phyloP scores from a whole-genome alignment of 1,140 invertebrate species.

The Drosophila miranda region DNA sequence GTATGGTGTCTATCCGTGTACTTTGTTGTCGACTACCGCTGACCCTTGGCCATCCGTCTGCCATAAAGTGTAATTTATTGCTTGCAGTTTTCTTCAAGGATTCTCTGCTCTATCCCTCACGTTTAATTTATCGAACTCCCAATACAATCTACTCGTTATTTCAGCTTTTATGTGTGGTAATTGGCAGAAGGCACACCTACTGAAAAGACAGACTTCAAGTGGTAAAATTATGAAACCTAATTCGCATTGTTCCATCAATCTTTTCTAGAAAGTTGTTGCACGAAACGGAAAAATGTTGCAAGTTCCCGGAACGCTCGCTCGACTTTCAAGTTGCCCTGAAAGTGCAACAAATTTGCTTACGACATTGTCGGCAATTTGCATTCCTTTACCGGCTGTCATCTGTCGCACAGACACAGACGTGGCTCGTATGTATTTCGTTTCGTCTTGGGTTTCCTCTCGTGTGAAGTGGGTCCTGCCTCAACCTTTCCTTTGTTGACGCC shows the following conservation, averaged over 20 bases:
- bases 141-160: no score
- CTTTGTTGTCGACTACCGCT: conserved; percentile 50
- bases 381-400: conserved; percentile 29
- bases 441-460: conserved; percentile 26
- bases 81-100: conserved; percentile 7
- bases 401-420: conserved; percentile 36
- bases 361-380: conserved; percentile 70
- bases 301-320: no score
- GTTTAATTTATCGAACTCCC: no score
- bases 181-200: no score
- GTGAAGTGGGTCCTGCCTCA: conserved; percentile 3
- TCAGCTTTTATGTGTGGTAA: no score
- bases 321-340: conserved; percentile 13
- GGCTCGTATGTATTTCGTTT: conserved; percentile 8
- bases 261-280: no score
- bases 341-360: conserved; percentile 64
- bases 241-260: no score
- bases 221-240: no score
- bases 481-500: conserved; percentile 16
- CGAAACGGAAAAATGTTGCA: no score
- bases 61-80: conserved; percentile 65
- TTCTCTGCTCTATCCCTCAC: no score
- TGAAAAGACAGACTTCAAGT: no score
- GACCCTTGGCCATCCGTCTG: conserved; percentile 26
- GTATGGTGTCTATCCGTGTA: background rate